These are phyloP conservation scores for Eilema griseolum DNA, from an alignment of 2,888 invertebrate genomes.

Conservation along the genomic window DNA sequence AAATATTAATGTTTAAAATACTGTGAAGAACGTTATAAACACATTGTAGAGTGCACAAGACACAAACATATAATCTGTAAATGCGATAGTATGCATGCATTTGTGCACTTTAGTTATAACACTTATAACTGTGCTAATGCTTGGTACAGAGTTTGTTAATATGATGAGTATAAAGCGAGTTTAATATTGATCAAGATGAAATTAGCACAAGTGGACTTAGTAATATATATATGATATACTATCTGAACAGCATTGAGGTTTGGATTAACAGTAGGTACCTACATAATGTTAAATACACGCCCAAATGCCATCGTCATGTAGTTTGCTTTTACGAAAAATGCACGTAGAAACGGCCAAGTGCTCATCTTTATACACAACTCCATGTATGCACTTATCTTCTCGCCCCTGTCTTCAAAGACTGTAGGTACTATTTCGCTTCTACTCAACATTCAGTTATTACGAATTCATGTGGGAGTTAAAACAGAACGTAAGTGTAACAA, in stretches of 20 bases:
- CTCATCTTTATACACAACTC: too few relatives aligned
- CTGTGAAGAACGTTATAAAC: slow-evolving; percentile 28
- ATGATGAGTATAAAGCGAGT: too few relatives aligned
- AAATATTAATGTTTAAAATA: slow-evolving; percentile 36
- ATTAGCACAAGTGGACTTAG: too few relatives aligned
- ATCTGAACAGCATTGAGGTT: too few relatives aligned
- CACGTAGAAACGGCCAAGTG: too few relatives aligned
- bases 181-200: too few relatives aligned
- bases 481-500: background rate
- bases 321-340: too few relatives aligned
- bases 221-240: too few relatives aligned
- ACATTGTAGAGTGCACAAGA: slow-evolving; percentile 2
- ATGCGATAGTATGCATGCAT: slow-evolving; percentile 3
- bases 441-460: background rate
- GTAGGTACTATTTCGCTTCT: background rate
- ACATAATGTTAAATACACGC: too few relatives aligned
- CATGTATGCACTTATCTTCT: too few relatives aligned
- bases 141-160: background rate
- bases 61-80: slow-evolving; percentile 2
- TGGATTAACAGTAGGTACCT: too few relatives aligned
- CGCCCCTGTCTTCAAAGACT: background rate
- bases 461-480: background rate
- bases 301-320: too few relatives aligned
- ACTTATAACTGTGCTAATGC: background rate
- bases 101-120: background rate